Base-by-base conservation (phyloP, 2,797 vertebrate genomes). In the Psittacula echo region DNA sequence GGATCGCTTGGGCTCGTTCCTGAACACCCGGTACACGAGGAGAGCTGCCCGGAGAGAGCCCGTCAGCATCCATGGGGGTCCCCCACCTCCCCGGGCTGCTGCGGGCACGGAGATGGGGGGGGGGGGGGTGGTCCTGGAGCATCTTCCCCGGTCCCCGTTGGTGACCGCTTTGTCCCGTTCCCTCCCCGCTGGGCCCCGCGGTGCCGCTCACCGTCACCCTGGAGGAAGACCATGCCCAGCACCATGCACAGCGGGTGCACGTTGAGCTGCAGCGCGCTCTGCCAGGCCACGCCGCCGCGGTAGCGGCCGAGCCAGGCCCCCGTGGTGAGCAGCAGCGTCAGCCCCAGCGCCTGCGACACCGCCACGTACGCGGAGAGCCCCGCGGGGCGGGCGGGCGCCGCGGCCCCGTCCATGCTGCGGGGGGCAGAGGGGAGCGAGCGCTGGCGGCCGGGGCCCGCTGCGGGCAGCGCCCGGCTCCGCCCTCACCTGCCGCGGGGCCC, bases 21-120 rank as follows among this genome's bases (percentile, higher is more conserved):
- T 98, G 97, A 99, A 99, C 44, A 99, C 98, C 7, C 99, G 98
- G 97, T 99, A 99, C n/a, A 99, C 99, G 96, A 99, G 97, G 72
- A 99, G 98, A 41, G 99, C 99, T 99, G 96, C 4, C 4, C 1
- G 8, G 91, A 53, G 34, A 96, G 78, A 65, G 5, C 0, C 1
- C 32, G 0, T 82, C 22, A 94, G 88, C 72, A 83, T 2, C 22
- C 74, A 0, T 1, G 19, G 50, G 13, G 3, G 6, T 4, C 50
- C 42, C 53, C 53, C 30, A 5, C 53, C 13, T 30, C 53, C 54
- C 20, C 9, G 22, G 15, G 65, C 24, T 32, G 58, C 53, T 14
- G 50, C 75, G 11, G 2, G 1, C 5, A 7, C 53, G 29, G 37
- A 39, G 60, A 10, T 18, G 8, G 32, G 37, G 19, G 4, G 5